Conservation (phyloP, 2,888 invertebrate genomes). For the Acheta domesticus region DNA sequence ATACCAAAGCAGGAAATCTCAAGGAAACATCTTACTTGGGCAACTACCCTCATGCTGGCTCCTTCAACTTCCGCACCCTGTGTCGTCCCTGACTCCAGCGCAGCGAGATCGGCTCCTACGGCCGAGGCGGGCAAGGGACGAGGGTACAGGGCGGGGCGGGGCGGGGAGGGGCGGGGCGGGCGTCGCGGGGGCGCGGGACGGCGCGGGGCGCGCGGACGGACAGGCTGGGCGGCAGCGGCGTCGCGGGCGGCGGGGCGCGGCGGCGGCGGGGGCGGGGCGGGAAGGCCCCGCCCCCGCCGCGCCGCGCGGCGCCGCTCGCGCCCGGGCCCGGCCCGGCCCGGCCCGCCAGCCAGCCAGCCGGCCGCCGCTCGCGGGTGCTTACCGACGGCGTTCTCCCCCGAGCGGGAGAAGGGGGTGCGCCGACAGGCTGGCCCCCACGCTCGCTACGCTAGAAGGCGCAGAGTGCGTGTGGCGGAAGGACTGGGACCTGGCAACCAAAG, state of each 20-base stretch:
- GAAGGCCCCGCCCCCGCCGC: not conserved
- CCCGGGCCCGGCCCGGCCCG: not conserved
- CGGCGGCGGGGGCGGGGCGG: not conserved
- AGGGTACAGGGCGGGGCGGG: not conserved
- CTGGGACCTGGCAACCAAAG: constrained; percentile 67
- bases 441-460: constrained; percentile 65
- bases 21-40: too few species aligned
- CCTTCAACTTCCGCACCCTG: too few species aligned
- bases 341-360: not conserved
- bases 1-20: too few species aligned
- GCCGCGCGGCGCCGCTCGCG: not conserved
- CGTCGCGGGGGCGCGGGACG: not conserved
- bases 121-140: not conserved
- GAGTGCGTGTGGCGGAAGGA: constrained; percentile 85
- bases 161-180: not conserved
- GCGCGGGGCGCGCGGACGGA: not conserved
- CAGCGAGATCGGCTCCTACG: not conserved
- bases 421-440: constrained; percentile 83
- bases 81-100: not conserved
- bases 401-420: constrained; percentile 92
- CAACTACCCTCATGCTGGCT: too few species aligned
- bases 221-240: not conserved
- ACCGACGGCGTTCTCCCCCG: constrained; percentile 53
- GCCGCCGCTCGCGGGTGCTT: constrained; percentile 43
- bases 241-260: not conserved